phyloP scores from a whole-genome alignment of 2,888 invertebrate genomes.

The Dicroscelio sp. region DNA sequence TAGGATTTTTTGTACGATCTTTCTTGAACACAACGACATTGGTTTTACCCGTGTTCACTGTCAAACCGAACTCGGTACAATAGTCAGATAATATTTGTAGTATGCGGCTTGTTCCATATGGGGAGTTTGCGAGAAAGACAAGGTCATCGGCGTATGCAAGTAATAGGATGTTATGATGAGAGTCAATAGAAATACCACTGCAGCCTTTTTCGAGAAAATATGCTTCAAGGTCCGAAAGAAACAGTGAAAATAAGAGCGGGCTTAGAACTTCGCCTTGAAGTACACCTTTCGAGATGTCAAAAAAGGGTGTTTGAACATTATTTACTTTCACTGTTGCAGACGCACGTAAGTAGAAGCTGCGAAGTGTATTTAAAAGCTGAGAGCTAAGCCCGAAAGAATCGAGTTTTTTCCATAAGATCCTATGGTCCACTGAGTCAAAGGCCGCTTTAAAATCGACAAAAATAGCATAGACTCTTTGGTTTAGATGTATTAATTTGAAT shows the following conservation, averaged over 20 bases:
- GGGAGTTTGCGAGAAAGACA: not conserved
- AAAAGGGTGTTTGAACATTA: not conserved
- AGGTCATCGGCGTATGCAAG: not conserved
- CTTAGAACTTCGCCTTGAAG: not conserved
- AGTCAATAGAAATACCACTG: too few species aligned
- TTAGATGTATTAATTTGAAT: too few species aligned
- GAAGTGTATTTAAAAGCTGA: not conserved
- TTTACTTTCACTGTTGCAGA: not conserved
- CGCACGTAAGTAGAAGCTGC: not conserved
- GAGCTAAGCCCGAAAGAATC: not conserved
- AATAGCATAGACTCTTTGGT: too few species aligned
- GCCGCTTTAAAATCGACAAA: too few species aligned
- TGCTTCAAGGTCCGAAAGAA: not conserved
- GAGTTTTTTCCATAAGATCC: not conserved
- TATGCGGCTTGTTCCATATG: not conserved
- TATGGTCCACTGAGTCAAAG: too few species aligned
- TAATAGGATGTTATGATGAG: too few species aligned
- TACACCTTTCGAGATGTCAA: not conserved
- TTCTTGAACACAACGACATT: not conserved
- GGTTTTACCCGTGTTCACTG: not conserved
- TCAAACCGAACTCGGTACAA: not conserved
- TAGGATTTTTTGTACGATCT: not conserved
- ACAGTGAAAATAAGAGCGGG: not conserved
- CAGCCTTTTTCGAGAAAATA: not conserved
- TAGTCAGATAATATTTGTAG: not conserved